phyloP scores from a whole-genome alignment of 2,113 vertebrate species.

The Seriola quinqueradiata region DNA sequence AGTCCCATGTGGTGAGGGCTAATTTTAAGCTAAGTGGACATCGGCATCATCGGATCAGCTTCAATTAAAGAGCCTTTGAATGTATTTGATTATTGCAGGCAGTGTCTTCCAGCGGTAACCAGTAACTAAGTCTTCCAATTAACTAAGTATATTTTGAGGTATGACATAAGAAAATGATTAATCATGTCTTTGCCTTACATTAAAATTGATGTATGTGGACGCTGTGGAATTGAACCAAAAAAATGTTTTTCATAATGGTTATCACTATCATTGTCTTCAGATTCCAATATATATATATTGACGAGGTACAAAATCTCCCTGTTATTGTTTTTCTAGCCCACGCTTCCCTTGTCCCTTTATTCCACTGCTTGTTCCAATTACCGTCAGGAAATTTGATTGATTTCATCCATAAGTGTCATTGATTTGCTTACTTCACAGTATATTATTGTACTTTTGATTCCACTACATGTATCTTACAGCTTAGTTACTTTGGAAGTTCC shows the following conservation, averaged over 20 bases:
- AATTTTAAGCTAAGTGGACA: slow-evolving; percentile 45
- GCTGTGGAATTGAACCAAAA: not conserved
- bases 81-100: slow-evolving; percentile 19
- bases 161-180: not conserved
- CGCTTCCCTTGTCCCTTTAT: not conserved
- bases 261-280: too few relatives aligned
- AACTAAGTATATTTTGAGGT: not conserved
- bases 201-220: not conserved
- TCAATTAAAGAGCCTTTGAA: slow-evolving; percentile 24
- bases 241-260: not conserved
- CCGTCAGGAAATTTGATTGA: not conserved
- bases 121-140: not conserved
- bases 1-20: slow-evolving; percentile 33
- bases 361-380: not conserved
- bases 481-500: not conserved
- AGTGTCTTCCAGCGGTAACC: not conserved
- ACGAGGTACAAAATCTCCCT: too few relatives aligned
- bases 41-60: slow-evolving; percentile 31
- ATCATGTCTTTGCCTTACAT: not conserved
- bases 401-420: too few relatives aligned
- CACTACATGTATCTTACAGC: not conserved
- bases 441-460: not conserved
- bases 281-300: too few relatives aligned
- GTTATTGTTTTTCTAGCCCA: too few relatives aligned
- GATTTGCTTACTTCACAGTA: not conserved